Base-by-base conservation (phyloP, 2,113 vertebrate genomes). In the Micromys minutus region DNA sequence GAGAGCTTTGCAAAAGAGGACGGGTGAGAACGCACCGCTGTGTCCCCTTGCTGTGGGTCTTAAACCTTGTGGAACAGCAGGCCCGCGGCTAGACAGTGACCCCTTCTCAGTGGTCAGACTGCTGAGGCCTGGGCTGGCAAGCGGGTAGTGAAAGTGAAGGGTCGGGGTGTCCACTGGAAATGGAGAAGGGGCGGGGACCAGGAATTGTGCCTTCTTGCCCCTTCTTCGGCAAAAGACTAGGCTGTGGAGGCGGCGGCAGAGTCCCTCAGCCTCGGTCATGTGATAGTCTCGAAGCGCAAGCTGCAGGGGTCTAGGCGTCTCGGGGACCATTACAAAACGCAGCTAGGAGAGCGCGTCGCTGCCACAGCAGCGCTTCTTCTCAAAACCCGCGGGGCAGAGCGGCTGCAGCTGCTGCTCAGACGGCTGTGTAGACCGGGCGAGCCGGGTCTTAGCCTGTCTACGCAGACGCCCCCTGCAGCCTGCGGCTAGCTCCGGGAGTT, bases 301-400 rank as follows among this genome's bases (percentile, higher is more conserved):
- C 99, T 98, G 98, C 98, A 97, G 99, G 99, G 99, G 99, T 99
- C 98, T 98, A 93, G 36, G 97, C 95, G 47, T 59, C 98, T 97
- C 97, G 80, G 98, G 97, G 98, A 98, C 95, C 97, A 97, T 98
- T 98, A 99, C 99, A 99, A 99, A 99, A 99, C 98, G 87, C 94
- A 97, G 97, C 94, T 97, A 86, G 97, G 92, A 96, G 94, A 94
- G 97, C 97, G 91, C 97, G 69, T 92, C 47, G 86, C 89, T 12
- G 89, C 59, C 98, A 90, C 95, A 97, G 94, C 93, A 77, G 0
- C 93, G 80, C 86, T 72, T 91, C 83, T 55, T 31, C 87, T n/a
- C 26, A 31, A 55, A 88, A 80, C 59, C n/a, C 1, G 92, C 89
- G 34, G 21, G 1, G 90, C 85, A 96, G 95, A 95, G 97, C 65